Evolutionary conservation across 2,888 invertebrate genomes (phyloP).

Genomic region (Tenthredo mesomela): DNA sequence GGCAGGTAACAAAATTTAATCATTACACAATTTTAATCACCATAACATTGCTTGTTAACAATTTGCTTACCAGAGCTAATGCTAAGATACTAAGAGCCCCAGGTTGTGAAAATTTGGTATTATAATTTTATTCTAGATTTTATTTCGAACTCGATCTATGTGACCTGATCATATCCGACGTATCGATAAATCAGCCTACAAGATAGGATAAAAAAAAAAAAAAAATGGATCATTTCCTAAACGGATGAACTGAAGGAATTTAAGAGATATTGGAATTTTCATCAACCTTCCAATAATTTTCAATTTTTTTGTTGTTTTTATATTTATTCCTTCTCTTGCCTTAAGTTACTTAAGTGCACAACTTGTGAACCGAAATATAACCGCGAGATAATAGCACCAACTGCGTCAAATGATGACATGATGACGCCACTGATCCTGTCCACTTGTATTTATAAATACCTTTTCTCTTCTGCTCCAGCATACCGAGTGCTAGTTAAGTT

Average conservation of each 20-base stretch:
- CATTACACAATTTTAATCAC: too few species aligned
- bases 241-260: not conserved
- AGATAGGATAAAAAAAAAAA: not conserved
- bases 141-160: not conserved
- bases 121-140: not conserved
- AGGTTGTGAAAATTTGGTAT: not conserved
- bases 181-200: not conserved
- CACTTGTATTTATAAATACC: slow-evolving; percentile 13
- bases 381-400: not conserved
- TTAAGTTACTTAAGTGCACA: too few species aligned
- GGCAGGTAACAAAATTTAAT: not conserved
- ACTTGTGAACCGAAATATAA: not conserved
- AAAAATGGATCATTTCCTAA: not conserved
- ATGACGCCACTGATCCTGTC: slow-evolving; percentile 1
- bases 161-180: not conserved
- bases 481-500: not conserved
- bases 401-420: slow-evolving; percentile 10
- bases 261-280: not conserved
- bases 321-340: not conserved
- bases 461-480: not conserved
- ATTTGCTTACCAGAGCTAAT: too few species aligned
- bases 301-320: not conserved
- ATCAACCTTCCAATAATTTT: not conserved
- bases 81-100: too few species aligned
- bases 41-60: too few species aligned